phyloP scores from a whole-genome alignment of 2,797 vertebrate species.

The Cirrhinus molitorella region DNA sequence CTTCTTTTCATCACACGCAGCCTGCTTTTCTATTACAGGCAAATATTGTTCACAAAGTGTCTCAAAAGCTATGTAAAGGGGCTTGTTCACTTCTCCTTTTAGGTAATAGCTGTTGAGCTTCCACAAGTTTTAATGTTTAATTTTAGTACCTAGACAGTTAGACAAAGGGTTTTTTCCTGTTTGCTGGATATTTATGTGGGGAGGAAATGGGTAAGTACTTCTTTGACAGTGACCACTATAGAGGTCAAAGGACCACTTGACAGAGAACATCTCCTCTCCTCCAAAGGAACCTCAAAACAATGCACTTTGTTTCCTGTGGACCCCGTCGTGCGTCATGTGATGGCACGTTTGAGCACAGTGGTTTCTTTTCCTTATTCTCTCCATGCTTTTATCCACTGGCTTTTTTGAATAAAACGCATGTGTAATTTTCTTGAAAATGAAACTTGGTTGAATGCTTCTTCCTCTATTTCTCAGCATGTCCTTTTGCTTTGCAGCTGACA shows the following conservation, averaged over 20 bases:
- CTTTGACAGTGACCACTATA: slow-evolving; percentile 61
- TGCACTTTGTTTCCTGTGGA: slow-evolving; percentile 76
- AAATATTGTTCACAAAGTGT: slow-evolving; percentile 29
- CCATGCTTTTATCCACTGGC: background rate
- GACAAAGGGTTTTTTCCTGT: slow-evolving; percentile 62
- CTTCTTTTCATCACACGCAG: background rate
- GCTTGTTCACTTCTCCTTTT: slow-evolving; percentile 27
- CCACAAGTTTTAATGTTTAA: slow-evolving; percentile 64
- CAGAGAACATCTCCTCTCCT: slow-evolving; percentile 62
- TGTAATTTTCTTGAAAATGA: slow-evolving; percentile 31
- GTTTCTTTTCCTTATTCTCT: slow-evolving; percentile 9
- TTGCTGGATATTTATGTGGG: slow-evolving; percentile 66
- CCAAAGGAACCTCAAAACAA: slow-evolving; percentile 70
- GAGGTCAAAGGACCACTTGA: slow-evolving; percentile 64
- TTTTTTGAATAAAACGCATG: slow-evolving; percentile 19
- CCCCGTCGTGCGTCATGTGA: slow-evolving; percentile 76
- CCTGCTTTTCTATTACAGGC: slow-evolving; percentile 18
- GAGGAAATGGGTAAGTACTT: slow-evolving; percentile 65
- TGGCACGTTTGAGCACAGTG: slow-evolving; percentile 42
- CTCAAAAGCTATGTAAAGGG: slow-evolving; percentile 32
- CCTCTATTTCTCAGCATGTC: slow-evolving; percentile 7
- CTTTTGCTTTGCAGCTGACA: slow-evolving; percentile 30
- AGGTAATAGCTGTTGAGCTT: slow-evolving; percentile 1
- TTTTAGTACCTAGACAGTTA: slow-evolving; percentile 66
- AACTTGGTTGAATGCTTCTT: slow-evolving; percentile 31